Evolutionary conservation across 2,888 invertebrate species (phyloP), one percentile per base, ranked within the genome.

Genomic region (Nesidiocoris tenuis): DNA sequence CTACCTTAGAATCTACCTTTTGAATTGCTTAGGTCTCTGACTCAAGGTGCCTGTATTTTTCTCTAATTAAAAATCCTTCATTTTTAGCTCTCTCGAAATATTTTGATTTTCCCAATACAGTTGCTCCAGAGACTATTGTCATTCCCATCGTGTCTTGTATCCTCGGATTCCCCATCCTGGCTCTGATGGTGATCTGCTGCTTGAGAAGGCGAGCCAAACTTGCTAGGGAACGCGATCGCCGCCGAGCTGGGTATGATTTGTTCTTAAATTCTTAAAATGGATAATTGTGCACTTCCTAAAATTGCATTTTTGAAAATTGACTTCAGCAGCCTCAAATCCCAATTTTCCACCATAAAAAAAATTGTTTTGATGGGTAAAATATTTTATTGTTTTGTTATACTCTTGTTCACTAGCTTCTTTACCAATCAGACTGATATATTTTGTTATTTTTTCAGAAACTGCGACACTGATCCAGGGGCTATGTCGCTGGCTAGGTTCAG

Each of bases 81-180:
- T n/a, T 59, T 18, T 9, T 59, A 3, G 5, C 17, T 59, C 19
- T 59, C 7, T 59, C 59, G 3, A 19, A n/a, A 39, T 39, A 7
- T 39, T 3, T 39, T 12, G 12, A 39, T 39, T 39, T 39, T 39
- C 12, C 12, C 39, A 39, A 39, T 87, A 23, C 88, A 94, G 94
- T 94, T 79, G 90, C 93, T 66, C 93, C 94, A 70, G 94, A 94
- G 84, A 93, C 92, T 74, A 91, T 94, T 80, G 93, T 94, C 72
- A 90, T 94, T 80, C 94, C 94, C 61, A 94, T 94, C 80, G 91
- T 94, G 68, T 94, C 94, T 75, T 94, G 94, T 84, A 95, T 95
- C 82, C 88, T 95, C 82, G 94, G 94, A 76, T 95, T 95, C 82
- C 95, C 95, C 56, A 85, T 95, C 79, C 84, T 95, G 83, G 94